These are phyloP conservation scores for Hylia prasina DNA, from an alignment of 2,113 vertebrate genomes.

Conservation along the genomic window DNA sequence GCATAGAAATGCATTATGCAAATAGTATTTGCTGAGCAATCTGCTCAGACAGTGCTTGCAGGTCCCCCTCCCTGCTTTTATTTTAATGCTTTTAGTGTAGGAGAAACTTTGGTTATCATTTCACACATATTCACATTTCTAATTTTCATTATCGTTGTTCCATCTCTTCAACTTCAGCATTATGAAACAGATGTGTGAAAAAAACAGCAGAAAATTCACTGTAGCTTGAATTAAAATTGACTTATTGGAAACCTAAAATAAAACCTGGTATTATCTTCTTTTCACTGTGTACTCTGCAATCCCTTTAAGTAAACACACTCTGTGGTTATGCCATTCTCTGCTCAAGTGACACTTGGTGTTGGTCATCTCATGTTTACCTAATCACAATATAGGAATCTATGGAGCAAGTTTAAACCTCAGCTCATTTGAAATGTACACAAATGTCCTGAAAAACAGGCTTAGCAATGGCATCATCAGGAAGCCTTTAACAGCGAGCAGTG, in stretches of 20 bases:
- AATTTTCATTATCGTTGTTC: not conserved
- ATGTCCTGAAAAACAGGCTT: constrained; percentile 28
- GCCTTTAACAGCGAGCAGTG: not conserved
- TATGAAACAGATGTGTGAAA: not conserved
- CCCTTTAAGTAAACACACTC: not conserved
- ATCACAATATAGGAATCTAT: not conserved
- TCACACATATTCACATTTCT: not conserved
- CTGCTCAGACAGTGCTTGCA: not conserved
- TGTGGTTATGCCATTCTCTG: not conserved
- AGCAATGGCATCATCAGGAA: constrained; percentile 29
- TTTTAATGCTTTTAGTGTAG: not conserved
- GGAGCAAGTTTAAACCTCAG: not conserved
- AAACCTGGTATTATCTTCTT: not conserved
- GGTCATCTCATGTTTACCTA: not conserved
- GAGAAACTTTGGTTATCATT: not conserved
- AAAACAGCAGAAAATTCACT: not conserved
- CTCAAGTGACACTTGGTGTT: not conserved
- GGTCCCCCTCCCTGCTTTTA: rapidly evolving
- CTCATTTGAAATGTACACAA: not conserved
- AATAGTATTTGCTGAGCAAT: not conserved
- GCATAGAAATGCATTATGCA: not conserved
- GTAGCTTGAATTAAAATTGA: not conserved
- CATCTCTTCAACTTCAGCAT: not conserved
- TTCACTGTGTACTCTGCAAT: not conserved
- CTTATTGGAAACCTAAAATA: not conserved